Evolutionary conservation across 37 sponge, comb jelly and placozoan species (phyloP), one percentile per base, ranked within the genome.

Genomic region (Halisarca cf. caerulea): DNA sequence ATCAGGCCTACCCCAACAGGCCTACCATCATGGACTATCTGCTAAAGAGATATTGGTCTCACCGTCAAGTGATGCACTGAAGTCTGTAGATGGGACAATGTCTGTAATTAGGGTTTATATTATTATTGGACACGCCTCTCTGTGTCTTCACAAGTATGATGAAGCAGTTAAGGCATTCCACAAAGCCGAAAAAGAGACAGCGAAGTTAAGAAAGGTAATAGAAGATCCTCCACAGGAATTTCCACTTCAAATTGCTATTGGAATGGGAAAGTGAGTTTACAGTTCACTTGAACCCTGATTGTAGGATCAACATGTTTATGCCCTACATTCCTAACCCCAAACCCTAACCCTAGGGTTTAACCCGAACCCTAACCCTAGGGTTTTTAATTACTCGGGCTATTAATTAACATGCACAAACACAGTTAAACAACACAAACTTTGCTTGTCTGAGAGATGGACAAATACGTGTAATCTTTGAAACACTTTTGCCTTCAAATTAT

Each of bases 201-300:
- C 9, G 2, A 74, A 41, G 77, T 9, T 74, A 21, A 33, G 21
- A 1, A 23, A 23, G 23, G 7, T 34, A 20, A 41, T 36, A 21
- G 24, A 74, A n/a, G 25, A 74, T 21, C n/a, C 41, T 40, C 77
- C 44, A 40, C 25, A 41, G 1, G 43, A 74, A 33, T 20, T 74
- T 40, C 77, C 32, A 39, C 21, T 74, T 4, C 36, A 44, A 21
- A 74, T 40, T 44, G 21, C 25, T 36, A n/a, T 41, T 35, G 77
- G 77, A 14, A n/a, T 74, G 77, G 77, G 77, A 39, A 74, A 37
- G 77, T 74, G 77, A 40, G 77, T 74, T 23, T 69, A 11, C 37
- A 34, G 57, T 21, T 36, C 23, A n/a, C 68, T 25, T 66, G 68
- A 66, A 71, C 9, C 73, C 11, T 39, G 18, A 33, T 30, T n/a